phyloP scores from a whole-genome alignment of 2,113 vertebrate species.

The Phasianus colchicus region DNA sequence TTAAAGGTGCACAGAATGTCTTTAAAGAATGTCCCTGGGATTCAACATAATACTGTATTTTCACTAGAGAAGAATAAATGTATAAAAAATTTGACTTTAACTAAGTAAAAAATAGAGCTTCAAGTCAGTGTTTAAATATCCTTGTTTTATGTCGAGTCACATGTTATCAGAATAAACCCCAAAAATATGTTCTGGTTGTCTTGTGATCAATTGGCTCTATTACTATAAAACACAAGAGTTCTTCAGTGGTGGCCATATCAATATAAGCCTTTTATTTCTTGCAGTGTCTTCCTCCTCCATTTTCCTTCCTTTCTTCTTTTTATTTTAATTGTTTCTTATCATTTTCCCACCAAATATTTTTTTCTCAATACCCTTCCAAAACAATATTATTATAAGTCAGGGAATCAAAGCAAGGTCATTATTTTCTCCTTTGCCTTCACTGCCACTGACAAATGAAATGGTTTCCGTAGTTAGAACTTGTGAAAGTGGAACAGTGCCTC shows the following conservation, averaged over 20 bases:
- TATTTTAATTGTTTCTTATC: neutral
- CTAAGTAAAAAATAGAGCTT: neutral
- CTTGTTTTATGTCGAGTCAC: neutral
- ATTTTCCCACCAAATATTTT: neutral
- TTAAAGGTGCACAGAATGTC: neutral
- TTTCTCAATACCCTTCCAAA: neutral
- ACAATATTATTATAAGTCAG: neutral
- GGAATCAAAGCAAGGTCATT: accelerated
- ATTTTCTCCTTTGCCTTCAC: neutral
- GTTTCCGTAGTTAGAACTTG: neutral
- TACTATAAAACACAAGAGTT: neutral
- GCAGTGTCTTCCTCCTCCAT: neutral
- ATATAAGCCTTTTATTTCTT: neutral
- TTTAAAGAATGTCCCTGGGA: neutral
- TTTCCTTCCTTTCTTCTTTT: neutral
- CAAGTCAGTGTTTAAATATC: neutral
- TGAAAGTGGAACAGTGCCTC: neutral
- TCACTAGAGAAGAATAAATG: neutral
- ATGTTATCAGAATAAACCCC: neutral
- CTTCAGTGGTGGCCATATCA: neutral
- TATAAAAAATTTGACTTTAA: neutral
- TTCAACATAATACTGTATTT: neutral
- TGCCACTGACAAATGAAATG: accelerated
- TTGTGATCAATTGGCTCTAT: neutral
- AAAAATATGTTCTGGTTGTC: neutral